These are phyloP conservation scores for Macrobrachium nipponense DNA, from an alignment of 1,140 invertebrate species.

Conservation along the genomic window DNA sequence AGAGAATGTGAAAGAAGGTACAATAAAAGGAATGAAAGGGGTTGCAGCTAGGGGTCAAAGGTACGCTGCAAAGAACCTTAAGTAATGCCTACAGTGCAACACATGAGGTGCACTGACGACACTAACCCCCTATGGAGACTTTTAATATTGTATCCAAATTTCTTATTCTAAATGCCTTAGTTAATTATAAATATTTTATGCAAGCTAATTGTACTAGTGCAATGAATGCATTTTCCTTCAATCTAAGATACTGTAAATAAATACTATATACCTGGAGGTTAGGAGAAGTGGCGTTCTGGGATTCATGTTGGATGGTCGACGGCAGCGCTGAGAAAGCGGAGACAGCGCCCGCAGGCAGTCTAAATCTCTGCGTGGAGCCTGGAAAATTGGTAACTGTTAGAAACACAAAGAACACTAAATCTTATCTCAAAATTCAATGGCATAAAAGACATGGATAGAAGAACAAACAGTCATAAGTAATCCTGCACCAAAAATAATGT, in stretches of 20 bases:
- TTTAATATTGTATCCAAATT: too few species aligned
- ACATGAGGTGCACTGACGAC: too few species aligned
- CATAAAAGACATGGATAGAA: background rate
- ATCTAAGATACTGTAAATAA: background rate
- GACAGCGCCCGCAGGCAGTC: conserved; percentile 59
- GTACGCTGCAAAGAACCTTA: too few species aligned
- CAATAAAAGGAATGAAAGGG: too few species aligned
- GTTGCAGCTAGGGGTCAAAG: too few species aligned
- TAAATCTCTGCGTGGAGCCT: conserved; percentile 50
- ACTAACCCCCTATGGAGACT: too few species aligned
- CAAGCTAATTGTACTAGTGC: background rate
- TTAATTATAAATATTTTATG: too few species aligned
- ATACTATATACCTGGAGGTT: conserved; percentile 20
- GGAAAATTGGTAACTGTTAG: background rate
- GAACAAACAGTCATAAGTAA: background rate
- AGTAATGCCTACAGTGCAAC: too few species aligned
- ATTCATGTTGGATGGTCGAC: conserved; percentile 45
- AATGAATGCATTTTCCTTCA: background rate
- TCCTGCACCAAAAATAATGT: too few species aligned
- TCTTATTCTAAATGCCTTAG: too few species aligned
- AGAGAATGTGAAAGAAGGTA: too few species aligned
- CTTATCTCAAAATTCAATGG: background rate
- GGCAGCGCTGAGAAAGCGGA: conserved; percentile 53
- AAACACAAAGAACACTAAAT: background rate
- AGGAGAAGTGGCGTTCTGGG: conserved; percentile 40